phyloP scores from a whole-genome alignment of 2,797 vertebrate species.

The Mus minutoides region DNA sequence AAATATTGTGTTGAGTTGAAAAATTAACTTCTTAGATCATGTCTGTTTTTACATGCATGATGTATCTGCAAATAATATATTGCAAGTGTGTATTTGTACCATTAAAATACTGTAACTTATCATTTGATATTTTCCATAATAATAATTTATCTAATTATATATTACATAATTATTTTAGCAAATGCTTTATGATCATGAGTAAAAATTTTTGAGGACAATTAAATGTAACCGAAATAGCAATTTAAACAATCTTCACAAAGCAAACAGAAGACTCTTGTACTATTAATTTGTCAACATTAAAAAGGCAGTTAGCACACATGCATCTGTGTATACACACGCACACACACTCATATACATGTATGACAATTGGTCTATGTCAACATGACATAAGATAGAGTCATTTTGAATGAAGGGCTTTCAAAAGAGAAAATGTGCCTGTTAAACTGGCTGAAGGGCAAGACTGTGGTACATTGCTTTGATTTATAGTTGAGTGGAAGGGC shows the following conservation, averaged over 20 bases:
- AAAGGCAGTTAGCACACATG: not conserved
- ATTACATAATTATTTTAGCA: not conserved
- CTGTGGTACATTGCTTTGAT: not conserved
- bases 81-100: not conserved
- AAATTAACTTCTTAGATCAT: not conserved
- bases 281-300: conserved; percentile 1
- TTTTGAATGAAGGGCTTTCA: not conserved
- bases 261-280: not conserved
- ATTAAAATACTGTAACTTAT: not conserved
- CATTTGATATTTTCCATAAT: not conserved
- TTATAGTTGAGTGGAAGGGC: not conserved
- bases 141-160: not conserved
- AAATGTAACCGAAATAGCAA: not conserved
- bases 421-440: not conserved
- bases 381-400: not conserved
- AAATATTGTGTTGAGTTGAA: not conserved
- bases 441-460: not conserved
- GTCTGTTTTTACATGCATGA: not conserved
- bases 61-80: not conserved
- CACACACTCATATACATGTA: not conserved
- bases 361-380: not conserved
- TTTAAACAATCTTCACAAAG: not conserved
- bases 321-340: not conserved
- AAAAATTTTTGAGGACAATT: not conserved
- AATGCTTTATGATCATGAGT: not conserved